Evolutionary conservation across 2,888 invertebrate species (phyloP).

Genomic region (Branchipolynoe longqiensis): DNA sequence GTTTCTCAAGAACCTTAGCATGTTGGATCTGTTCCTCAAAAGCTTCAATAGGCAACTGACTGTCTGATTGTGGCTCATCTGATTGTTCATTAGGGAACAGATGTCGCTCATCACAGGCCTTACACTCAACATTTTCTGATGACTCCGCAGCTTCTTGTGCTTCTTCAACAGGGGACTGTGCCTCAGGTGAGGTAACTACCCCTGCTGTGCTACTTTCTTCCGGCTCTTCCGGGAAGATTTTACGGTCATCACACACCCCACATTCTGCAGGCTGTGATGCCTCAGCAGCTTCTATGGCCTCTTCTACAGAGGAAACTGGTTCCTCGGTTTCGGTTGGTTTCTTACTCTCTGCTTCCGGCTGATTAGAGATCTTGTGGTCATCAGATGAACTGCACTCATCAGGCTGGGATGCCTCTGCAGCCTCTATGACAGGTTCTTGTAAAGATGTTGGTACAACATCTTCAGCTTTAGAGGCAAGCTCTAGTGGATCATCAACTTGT

Average conservation of each 20-base stretch:
- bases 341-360: neutral
- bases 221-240: slow-evolving; percentile 1
- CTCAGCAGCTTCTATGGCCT: slow-evolving; percentile 41
- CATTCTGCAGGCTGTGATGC: neutral
- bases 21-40: neutral
- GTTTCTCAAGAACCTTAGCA: neutral
- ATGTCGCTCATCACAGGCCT: slow-evolving; percentile 33
- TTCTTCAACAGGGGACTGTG: slow-evolving; percentile 50
- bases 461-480: slow-evolving; percentile 31
- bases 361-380: neutral
- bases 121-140: slow-evolving; percentile 44
- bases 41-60: neutral
- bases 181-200: slow-evolving; percentile 11
- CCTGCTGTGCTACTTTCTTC: slow-evolving; percentile 6
- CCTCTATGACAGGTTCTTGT: neutral
- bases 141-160: slow-evolving; percentile 40
- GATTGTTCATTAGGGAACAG: slow-evolving; percentile 42
- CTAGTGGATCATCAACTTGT: slow-evolving; percentile 2
- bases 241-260: neutral
- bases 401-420: slow-evolving; percentile 25
- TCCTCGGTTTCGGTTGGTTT: neutral
- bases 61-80: slow-evolving; percentile 4
- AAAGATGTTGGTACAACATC: neutral
- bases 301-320: slow-evolving; percentile 14
- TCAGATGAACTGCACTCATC: slow-evolving; percentile 9